Conservation (phyloP, 2,113 vertebrate species). For the Misgurnus mizolepis region DNA sequence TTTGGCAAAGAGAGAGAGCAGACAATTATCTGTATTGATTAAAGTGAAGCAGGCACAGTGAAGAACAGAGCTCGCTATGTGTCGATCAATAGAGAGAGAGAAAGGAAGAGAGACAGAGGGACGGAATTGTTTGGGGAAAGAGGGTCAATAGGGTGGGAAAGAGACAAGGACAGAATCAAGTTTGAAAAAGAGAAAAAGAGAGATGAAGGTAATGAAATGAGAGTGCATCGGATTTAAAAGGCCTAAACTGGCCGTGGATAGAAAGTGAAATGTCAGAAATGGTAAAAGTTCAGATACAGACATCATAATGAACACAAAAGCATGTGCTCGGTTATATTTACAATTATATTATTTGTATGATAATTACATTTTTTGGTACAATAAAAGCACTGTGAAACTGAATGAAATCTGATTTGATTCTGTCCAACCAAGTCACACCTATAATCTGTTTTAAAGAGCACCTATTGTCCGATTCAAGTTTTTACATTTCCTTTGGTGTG, state of each 20-base stretch:
- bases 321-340: no score
- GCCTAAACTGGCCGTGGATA: background rate
- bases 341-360: no score
- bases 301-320: background rate
- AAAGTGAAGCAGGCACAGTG: constrained; percentile 77
- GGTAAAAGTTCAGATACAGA: background rate
- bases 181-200: constrained; percentile 30
- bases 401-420: no score
- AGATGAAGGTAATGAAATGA: background rate
- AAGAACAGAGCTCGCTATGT: constrained; percentile 83
- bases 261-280: background rate
- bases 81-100: constrained; percentile 79
- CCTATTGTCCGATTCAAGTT: no score
- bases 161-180: constrained; percentile 29
- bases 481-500: no score
- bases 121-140: constrained; percentile 37
- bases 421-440: no score
- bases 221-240: background rate
- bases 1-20: constrained; percentile 79
- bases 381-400: no score
- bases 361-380: no score
- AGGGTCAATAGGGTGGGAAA: constrained; percentile 51
- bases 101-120: constrained; percentile 47
- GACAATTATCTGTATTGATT: constrained; percentile 87
- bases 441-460: no score